Percentiles rank a stretch among this genome's conserved stretches.
phyloP scores from a whole-genome alignment of 2,113 vertebrate genomes.

The Equus quagga region DNA sequence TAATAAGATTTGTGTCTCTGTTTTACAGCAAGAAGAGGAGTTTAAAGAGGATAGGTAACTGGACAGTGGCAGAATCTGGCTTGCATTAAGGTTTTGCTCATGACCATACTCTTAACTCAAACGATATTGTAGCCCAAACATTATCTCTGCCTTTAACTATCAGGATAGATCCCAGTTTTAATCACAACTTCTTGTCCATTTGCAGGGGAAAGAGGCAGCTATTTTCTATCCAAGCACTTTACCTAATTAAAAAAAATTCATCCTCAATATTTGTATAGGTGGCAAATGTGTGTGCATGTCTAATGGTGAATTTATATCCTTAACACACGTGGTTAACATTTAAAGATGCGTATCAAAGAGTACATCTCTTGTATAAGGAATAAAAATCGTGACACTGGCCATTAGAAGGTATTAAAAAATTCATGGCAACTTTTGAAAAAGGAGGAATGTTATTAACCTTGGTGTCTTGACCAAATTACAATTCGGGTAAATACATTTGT shows the following conservation, averaged over 20 bases:
- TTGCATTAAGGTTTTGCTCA: neutral
- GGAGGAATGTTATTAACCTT: constrained; percentile 80
- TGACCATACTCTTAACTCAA: neutral
- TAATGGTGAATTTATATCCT: constrained; percentile 31
- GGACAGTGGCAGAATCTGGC: neutral
- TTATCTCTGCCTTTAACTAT: neutral
- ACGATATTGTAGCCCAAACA: neutral
- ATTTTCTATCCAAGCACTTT: constrained; percentile 44
- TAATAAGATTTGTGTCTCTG: neutral
- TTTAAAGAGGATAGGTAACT: neutral
- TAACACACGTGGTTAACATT: constrained; percentile 55
- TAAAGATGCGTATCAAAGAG: constrained; percentile 61
- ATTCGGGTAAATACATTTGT: constrained; percentile 83
- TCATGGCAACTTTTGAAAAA: constrained; percentile 81
- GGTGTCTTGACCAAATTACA: constrained; percentile 83
- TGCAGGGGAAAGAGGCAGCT: neutral
- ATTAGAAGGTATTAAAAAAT: constrained; percentile 81
- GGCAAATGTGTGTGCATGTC: neutral
- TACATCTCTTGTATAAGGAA: constrained; percentile 57
- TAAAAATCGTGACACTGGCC: constrained; percentile 74
- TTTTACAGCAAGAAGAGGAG: neutral
- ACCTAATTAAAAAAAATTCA: constrained; percentile 14
- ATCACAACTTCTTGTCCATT: neutral
- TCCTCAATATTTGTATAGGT: constrained; percentile 4
- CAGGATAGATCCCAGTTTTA: neutral